Conservation (phyloP, 1,140 invertebrate genomes). For the Drosophila obscura region DNA sequence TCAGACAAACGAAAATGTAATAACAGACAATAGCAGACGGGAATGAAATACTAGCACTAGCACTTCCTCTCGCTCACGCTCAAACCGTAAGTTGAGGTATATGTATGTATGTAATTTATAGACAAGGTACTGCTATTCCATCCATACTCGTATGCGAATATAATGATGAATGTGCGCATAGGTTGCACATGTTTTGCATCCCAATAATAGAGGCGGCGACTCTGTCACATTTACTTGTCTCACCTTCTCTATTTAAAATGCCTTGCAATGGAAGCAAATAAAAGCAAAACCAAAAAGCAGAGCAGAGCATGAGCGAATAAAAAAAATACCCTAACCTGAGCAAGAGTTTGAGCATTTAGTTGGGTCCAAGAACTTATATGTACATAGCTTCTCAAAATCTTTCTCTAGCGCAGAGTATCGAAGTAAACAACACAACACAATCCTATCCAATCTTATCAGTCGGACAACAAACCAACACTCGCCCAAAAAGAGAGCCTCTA, state of each 20-base stretch:
- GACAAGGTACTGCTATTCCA: no score
- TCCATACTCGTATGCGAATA: no score
- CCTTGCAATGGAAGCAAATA: background rate
- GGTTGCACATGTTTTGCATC: no score
- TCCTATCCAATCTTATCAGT: constrained; percentile 64
- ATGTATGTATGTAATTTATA: no score
- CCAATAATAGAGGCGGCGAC: no score
- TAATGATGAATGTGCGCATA: background rate
- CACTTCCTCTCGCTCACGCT: constrained; percentile 25
- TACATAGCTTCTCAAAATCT: constrained; percentile 2
- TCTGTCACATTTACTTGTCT: background rate
- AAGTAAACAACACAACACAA: constrained; percentile 22
- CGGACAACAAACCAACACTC: constrained; percentile 12
- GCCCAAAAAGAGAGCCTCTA: constrained; percentile 32
- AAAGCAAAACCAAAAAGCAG: background rate
- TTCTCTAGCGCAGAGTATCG: background rate
- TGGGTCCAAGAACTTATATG: no score
- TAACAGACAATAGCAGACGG: constrained; percentile 24
- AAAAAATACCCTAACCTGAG: background rate
- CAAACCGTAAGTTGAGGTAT: no score
- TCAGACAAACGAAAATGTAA: constrained; percentile 42
- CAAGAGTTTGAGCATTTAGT: no score
- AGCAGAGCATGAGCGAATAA: background rate
- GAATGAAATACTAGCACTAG: constrained; percentile 18
- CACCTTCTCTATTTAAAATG: background rate